phyloP scores from a whole-genome alignment of 2,797 vertebrate genomes.

The Sebastes iracundus region DNA sequence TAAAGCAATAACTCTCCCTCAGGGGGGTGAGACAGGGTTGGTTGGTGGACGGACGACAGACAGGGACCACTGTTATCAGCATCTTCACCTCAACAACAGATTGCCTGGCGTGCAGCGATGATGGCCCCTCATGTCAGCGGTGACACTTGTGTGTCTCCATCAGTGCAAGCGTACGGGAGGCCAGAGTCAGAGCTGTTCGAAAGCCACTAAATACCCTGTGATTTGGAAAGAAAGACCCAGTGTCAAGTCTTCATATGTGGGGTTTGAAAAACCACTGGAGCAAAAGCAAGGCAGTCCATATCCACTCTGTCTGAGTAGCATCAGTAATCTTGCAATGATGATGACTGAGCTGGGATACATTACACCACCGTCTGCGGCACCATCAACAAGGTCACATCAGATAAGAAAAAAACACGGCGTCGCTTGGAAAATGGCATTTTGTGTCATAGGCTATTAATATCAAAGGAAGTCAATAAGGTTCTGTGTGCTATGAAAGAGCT shows the following conservation, averaged over 20 bases:
- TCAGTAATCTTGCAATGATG: conserved; percentile 26
- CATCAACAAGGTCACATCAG: conserved; percentile 63
- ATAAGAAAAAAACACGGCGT: conserved; percentile 15
- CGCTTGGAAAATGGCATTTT: conserved; percentile 51
- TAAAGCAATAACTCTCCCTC: conserved; percentile 81
- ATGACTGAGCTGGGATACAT: conserved; percentile 48
- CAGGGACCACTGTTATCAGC: conserved; percentile 54
- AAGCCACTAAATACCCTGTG: conserved; percentile 37
- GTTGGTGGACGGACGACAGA: conserved; percentile 31
- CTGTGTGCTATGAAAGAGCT: conserved; percentile 16
- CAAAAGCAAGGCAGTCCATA: neutral
- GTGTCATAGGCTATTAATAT: conserved; percentile 67
- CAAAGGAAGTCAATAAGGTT: conserved; percentile 63
- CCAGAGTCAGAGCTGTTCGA: neutral
- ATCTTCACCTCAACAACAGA: conserved; percentile 61
- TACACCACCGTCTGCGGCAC: conserved; percentile 32
- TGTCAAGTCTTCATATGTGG: conserved; percentile 14
- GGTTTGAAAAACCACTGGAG: conserved; percentile 5
- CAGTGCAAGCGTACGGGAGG: neutral
- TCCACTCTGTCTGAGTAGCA: conserved; percentile 24
- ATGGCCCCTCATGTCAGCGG: conserved; percentile 54
- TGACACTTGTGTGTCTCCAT: conserved; percentile 45
- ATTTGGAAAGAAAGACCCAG: conserved; percentile 13
- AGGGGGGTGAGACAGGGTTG: conserved; percentile 35
- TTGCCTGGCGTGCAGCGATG: conserved; percentile 47